Percentiles rank a stretch among this genome's conserved stretches.
Evolutionary conservation across 2,113 vertebrate genomes (phyloP).

Genomic region (Sturnira hondurensis): DNA sequence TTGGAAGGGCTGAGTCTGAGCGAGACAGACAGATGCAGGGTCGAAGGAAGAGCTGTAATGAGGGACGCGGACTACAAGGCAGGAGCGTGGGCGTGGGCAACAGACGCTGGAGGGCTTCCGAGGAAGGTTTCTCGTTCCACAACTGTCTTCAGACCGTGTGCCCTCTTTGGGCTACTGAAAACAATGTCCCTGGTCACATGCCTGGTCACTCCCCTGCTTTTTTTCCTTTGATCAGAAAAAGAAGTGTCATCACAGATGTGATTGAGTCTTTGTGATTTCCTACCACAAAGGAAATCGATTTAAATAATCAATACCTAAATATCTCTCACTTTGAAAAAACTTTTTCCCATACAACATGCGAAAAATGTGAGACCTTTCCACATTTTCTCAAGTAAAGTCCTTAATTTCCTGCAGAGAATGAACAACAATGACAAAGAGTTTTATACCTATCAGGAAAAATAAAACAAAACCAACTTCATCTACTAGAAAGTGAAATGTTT

Average conservation of each 20-base stretch:
- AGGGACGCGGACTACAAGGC: background rate
- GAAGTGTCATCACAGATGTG: background rate
- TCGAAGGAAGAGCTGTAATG: background rate
- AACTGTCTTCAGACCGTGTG: background rate
- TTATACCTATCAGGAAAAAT: background rate
- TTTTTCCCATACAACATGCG: background rate
- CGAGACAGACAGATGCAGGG: background rate
- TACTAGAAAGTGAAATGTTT: background rate
- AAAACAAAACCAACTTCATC: background rate
- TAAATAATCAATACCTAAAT: background rate
- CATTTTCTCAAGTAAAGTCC: background rate
- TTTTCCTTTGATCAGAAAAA: background rate
- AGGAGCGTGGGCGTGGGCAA: rapidly evolving
- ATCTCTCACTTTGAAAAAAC: background rate
- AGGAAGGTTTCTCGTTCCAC: background rate
- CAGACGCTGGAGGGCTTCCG: background rate
- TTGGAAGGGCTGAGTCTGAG: background rate
- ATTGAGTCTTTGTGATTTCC: background rate
- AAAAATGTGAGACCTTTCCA: background rate
- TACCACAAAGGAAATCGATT: background rate
- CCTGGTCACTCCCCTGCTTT: background rate
- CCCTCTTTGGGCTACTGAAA: background rate
- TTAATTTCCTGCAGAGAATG: background rate
- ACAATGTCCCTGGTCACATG: background rate
- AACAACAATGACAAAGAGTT: background rate